Conservation (phyloP, 2,797 vertebrate species). For the Onychomys torridus region DNA sequence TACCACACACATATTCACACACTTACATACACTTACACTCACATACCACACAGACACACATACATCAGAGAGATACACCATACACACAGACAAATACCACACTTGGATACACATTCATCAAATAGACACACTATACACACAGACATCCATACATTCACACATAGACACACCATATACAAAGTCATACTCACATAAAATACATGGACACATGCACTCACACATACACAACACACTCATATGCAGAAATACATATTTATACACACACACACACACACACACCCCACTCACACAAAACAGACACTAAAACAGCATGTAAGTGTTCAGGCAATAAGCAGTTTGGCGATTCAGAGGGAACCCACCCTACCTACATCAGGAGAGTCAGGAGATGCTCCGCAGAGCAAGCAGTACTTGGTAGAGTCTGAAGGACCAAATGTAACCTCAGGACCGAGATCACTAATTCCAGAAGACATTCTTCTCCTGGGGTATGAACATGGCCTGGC, state of each 20-base stretch:
- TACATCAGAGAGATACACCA: neutral
- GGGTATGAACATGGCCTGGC: neutral
- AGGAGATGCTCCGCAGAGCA: neutral
- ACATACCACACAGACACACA: neutral
- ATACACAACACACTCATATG: neutral
- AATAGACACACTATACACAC: neutral
- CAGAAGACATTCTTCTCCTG: neutral
- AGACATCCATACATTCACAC: neutral
- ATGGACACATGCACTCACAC: neutral
- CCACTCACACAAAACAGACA: neutral
- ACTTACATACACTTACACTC: neutral
- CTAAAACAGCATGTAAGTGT: neutral
- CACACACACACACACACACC: neutral
- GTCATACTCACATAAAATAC: neutral
- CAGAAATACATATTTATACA: neutral
- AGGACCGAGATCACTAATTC: neutral
- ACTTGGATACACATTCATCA: neutral
- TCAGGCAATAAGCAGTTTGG: neutral
- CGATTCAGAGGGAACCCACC: conserved; percentile 23
- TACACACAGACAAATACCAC: neutral
- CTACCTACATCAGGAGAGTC: conserved; percentile 38
- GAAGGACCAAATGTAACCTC: neutral
- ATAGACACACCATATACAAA: neutral
- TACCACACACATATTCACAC: neutral
- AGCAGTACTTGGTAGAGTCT: neutral